A percentile compares a stretch with the other conserved stretches of the same genome.
These are phyloP conservation scores for Urocyon cinereoargenteus DNA, from an alignment of 2,797 vertebrate species.

Conservation along the genomic window DNA sequence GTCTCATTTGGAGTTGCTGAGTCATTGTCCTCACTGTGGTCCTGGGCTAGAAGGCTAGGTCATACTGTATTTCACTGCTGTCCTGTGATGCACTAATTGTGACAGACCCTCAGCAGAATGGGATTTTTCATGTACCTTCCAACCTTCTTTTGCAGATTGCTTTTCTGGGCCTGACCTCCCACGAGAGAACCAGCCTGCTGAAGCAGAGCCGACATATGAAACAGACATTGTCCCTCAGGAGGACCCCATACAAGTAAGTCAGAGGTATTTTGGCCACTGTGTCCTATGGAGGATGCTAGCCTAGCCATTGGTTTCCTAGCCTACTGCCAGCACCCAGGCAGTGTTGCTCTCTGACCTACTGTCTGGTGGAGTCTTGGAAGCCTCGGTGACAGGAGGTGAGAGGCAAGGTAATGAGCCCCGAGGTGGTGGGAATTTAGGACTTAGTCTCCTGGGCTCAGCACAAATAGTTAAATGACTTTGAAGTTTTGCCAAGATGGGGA, in stretches of 20 bases:
- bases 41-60: not conserved
- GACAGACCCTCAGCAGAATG: not conserved
- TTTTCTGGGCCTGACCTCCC: conserved; percentile 94
- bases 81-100: not conserved
- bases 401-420: conserved; percentile 9
- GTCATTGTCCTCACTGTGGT: not conserved
- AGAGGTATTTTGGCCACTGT: not conserved
- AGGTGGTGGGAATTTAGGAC: conserved; percentile 45
- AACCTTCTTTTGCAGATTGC: conserved; percentile 88
- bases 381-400: not conserved
- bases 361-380: not conserved
- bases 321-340: not conserved
- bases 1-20: not conserved
- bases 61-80: not conserved
- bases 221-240: conserved; percentile 91
- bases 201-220: conserved; percentile 90
- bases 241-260: conserved; percentile 96
- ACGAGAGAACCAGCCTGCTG: conserved; percentile 91
- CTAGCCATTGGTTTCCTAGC: not conserved
- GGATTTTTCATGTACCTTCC: not conserved
- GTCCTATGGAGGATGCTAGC: not conserved
- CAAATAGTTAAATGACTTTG: conserved; percentile 64
- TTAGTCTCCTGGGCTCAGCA: not conserved
- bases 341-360: not conserved
- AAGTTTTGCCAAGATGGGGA: conserved; percentile 69